Base-by-base conservation (phyloP, 1,140 invertebrate species). In the Meloidogyne chitwoodi region DNA sequence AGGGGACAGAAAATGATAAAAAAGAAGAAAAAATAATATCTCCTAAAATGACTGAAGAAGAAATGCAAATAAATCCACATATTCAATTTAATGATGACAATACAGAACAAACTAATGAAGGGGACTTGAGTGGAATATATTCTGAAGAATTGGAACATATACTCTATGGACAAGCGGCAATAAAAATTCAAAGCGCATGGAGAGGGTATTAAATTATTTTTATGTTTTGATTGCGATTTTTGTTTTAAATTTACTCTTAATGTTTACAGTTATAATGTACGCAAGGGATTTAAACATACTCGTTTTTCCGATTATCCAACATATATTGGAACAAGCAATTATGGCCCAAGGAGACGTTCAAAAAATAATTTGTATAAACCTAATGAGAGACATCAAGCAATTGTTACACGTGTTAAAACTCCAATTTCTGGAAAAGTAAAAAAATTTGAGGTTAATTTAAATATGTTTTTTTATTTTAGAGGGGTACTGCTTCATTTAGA, bases 151-250 rank as follows among this genome's bases (percentile, higher is more conserved):
- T 73, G 44, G 71, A 73, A 24, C 71, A 3, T 0, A 73, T 73
- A n/a, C 56, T 73, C 6, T 73, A 73, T 64, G 71, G 56, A 5
- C 56, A 65, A 5, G 71, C 71, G 8, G 71, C 71, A 29, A 34
- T 73, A n/a, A 73, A 65, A 2, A 73, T 73, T 31, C 71, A 73
- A 8, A 73, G 71, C 38, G 71, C 29, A 29, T 73, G 71, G 71
- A 61, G 71, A 63, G 71, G 71, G 68, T 70, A 11, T 27, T 26
- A 1, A 1, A 22, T n/a, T 14, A 16, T 19, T n/a, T 8, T 22
- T n/a, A 6, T 56, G 6, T 56, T 5, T 48, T 41, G 14, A 2
- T n/a, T 10, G 16, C 10, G 44, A 48, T 19, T 48, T 19, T 38
- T 11, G 34, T 38, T 38, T 38, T 38, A 8, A 38, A 8, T 38